These are phyloP conservation scores for Hypotaenidia philippensis DNA, from an alignment of 2,797 vertebrate species.

Conservation along the genomic window DNA sequence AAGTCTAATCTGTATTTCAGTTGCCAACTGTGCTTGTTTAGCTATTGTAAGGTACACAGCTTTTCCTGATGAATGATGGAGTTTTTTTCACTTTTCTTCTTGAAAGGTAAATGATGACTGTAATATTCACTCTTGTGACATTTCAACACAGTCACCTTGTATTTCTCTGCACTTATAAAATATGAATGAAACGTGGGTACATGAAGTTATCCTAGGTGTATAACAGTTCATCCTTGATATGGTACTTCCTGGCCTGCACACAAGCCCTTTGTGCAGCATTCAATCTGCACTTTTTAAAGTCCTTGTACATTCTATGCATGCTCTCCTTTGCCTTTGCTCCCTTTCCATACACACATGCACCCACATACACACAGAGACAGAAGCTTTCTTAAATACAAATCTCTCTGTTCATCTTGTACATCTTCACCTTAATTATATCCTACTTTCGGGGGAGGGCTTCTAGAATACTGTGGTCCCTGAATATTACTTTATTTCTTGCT, in stretches of 20 bases:
- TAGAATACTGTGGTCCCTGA: neutral
- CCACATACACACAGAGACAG: neutral
- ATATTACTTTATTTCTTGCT: neutral
- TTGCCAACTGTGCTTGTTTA: neutral
- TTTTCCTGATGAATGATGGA: neutral
- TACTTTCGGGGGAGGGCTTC: accelerated
- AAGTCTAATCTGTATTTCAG: neutral
- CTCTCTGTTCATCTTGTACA: neutral
- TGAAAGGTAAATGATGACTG: neutral
- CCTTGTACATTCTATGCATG: accelerated
- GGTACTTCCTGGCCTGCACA: neutral
- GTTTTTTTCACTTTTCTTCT: neutral
- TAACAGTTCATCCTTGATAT: neutral
- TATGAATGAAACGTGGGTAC: neutral
- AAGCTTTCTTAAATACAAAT: neutral
- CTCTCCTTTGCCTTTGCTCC: neutral
- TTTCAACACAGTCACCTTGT: neutral
- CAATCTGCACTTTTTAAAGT: neutral
- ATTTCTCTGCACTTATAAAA: neutral
- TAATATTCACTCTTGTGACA: neutral
- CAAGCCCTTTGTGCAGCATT: neutral
- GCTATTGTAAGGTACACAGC: neutral
- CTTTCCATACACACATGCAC: neutral
- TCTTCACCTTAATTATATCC: neutral
- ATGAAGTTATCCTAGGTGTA: neutral